These are phyloP conservation scores for Zaprionus ornatus DNA, from an alignment of 1,140 invertebrate species.

Conservation along the genomic window DNA sequence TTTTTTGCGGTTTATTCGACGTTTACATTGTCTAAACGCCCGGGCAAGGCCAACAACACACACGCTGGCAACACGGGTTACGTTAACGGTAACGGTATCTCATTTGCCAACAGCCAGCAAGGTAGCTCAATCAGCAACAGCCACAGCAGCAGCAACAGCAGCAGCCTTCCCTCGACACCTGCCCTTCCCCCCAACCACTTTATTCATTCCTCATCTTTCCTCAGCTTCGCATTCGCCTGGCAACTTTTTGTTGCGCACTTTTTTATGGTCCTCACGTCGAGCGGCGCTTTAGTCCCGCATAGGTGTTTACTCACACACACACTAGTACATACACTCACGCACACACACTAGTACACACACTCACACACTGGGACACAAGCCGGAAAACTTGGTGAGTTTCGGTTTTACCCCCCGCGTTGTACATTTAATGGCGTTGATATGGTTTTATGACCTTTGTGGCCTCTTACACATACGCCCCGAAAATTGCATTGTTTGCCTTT, in stretches of 20 bases:
- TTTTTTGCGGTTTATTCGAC: conserved; percentile 63
- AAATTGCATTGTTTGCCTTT: conserved; percentile 78
- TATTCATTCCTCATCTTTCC: conserved; percentile 5
- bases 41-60: conserved; percentile 57
- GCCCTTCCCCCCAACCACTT: conserved; percentile 6
- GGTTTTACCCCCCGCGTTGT: conserved; percentile 61
- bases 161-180: conserved; percentile 7
- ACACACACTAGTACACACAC: conserved; percentile 16
- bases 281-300: conserved; percentile 24
- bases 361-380: conserved; percentile 18
- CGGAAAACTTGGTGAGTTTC: conserved; percentile 21
- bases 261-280: conserved; percentile 67
- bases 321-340: conserved; percentile 16
- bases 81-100: conserved; percentile 24
- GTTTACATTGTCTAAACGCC: conserved; percentile 80
- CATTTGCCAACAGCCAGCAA: conserved; percentile 28
- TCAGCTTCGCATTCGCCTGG: conserved; percentile 40
- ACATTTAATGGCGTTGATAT: conserved; percentile 83
- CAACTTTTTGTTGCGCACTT: conserved; percentile 74
- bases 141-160: conserved; percentile 20
- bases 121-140: conserved; percentile 23
- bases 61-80: neutral
- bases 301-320: conserved; percentile 54
- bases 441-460: conserved; percentile 82
- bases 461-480: conserved; percentile 80